Evolutionary conservation across 2,113 vertebrate species (phyloP).

Genomic region (Catharus bicknelli): DNA sequence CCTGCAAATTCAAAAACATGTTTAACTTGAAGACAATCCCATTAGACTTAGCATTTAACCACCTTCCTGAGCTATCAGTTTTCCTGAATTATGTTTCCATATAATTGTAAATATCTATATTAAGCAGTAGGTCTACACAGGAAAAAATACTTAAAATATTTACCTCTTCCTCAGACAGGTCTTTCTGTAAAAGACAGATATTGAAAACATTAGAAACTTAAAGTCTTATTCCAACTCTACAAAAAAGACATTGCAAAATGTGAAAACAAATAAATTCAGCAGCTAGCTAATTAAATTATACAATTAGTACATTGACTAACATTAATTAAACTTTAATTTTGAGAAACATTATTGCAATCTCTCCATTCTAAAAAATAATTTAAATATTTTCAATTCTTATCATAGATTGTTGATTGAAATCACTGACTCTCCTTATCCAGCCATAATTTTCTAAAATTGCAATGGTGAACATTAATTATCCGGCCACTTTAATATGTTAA

Average conservation of each 20-base stretch:
- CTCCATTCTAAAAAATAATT: not conserved
- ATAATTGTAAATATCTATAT: not conserved
- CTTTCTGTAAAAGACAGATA: constrained; percentile 74
- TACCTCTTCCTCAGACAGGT: constrained; percentile 84
- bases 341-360: not conserved
- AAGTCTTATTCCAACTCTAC: not conserved
- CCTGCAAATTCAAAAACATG: not conserved
- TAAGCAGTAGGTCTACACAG: not conserved
- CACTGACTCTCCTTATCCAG: not conserved
- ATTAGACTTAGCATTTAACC: not conserved
- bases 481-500: not conserved
- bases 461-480: not conserved
- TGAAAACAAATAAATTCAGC: not conserved
- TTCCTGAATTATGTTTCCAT: not conserved
- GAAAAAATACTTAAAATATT: constrained; percentile 21
- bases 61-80: not conserved
- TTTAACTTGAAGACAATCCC: not conserved
- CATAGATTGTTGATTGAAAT: not conserved
- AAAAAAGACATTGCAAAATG: not conserved
- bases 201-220: constrained; percentile 28
- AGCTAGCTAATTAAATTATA: not conserved
- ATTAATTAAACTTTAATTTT: not conserved
- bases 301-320: not conserved
- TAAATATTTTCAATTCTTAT: not conserved
- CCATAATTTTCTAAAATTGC: not conserved